Conservation (phyloP, 1,140 invertebrate species). For the Aricia agestis region DNA sequence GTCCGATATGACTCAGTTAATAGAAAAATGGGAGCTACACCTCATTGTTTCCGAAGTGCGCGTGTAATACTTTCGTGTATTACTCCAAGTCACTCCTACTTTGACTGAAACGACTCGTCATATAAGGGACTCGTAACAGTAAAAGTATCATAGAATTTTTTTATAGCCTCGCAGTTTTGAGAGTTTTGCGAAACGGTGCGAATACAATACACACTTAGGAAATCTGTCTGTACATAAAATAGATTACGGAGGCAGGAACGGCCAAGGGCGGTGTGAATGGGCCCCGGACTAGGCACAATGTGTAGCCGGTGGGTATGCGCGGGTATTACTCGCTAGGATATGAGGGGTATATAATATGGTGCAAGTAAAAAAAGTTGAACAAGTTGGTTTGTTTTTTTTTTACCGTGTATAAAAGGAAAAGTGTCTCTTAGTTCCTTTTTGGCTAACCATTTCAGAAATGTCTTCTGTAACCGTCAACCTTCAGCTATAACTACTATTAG, state of each 20-base stretch:
- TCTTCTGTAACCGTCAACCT: too few species aligned
- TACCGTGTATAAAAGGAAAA: too few species aligned
- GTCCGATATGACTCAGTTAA: too few species aligned
- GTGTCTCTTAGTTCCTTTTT: too few species aligned
- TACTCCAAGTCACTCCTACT: too few species aligned
- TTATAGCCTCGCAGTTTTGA: not conserved
- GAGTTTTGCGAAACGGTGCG: conserved; percentile 1
- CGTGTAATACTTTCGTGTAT: too few species aligned
- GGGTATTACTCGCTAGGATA: conserved; percentile 48
- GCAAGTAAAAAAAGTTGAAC: conserved; percentile 25
- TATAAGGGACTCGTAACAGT: not conserved
- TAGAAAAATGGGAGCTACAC: too few species aligned
- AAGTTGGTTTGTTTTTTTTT: too few species aligned
- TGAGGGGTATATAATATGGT: conserved; percentile 34
- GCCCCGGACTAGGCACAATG: conserved; percentile 24
- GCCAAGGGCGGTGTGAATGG: conserved; percentile 29
- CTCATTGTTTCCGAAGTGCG: too few species aligned
- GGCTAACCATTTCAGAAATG: too few species aligned
- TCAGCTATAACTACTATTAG: too few species aligned
- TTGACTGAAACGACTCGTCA: not conserved
- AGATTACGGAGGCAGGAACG: conserved; percentile 28
- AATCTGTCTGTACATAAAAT: conserved; percentile 36
- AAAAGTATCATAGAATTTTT: conserved; percentile 4
- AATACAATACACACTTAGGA: conserved; percentile 28
- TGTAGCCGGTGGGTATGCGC: conserved; percentile 25